Evolutionary conservation across 1,140 invertebrate genomes (phyloP), one percentile per base, ranked within the genome.

Genomic region (Drosophila rhopaloa): DNA sequence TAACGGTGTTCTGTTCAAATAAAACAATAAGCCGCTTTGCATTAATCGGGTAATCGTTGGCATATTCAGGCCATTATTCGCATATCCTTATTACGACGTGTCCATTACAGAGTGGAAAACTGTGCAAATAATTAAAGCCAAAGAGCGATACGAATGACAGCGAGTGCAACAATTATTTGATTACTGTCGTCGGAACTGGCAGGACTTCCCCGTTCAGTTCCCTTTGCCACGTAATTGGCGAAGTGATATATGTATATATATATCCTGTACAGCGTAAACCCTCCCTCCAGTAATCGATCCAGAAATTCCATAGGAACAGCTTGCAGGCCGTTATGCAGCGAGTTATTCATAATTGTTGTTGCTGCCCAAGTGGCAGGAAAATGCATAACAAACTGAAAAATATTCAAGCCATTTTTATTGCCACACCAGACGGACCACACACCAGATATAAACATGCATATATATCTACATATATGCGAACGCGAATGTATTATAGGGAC

Each of bases 311-410:
- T 51, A 44, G 48, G 67, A 71, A 43, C 77, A 80, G 67, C 74
- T 62, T 62, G 43, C 67, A 41, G 51, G 61, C 76, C 83, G 88
- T 83, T 83, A 83, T 65, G 72, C 60, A 65, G 63, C 63, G 83
- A 80, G 83, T 84, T 89, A 88, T 88, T 89, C 84, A 89, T 88
- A 88, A 89, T 88, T 89, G 79, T 88, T 88, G 84, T 88, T 86
- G 82, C 75, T 68, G 65, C 10, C 67, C 85, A 83, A 86, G 83
- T 88, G 83, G 70, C 79, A 86, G 79, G 71, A 73, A 72, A 89
- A 88, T 89, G 76, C 84, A 88, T 84, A 88, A 89, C 84, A 88
- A 89, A 89, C 79, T 83, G 83, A 82, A 86, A 86, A 88, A 86
- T 88, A 86, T 86, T 80, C 82, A 73, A 76, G 80, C 79, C 76